Conservation (phyloP, 2,113 vertebrate genomes). For the Myotis brandtii region DNA sequence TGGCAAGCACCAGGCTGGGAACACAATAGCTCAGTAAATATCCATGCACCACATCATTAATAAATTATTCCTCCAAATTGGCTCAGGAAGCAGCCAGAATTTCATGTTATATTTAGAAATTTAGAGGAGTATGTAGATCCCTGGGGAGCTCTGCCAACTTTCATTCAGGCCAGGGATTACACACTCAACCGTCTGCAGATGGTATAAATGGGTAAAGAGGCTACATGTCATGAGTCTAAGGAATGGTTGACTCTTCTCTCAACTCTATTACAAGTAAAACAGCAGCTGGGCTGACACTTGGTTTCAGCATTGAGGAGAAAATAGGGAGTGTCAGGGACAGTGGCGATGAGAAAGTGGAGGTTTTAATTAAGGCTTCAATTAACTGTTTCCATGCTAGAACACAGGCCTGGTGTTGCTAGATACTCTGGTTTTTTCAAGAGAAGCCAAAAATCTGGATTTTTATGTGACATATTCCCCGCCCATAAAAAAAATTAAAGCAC, state of each 20-base stretch:
- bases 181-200: not conserved
- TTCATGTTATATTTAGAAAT: constrained; percentile 7
- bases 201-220: not conserved
- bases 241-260: not conserved
- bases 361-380: not conserved
- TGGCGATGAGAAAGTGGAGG: not conserved
- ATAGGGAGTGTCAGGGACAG: not conserved
- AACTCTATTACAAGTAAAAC: not conserved
- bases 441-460: constrained; percentile 30
- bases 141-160: not conserved
- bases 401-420: not conserved
- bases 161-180: not conserved
- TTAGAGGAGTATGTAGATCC: not conserved
- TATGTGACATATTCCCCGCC: not conserved
- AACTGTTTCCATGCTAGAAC: not conserved
- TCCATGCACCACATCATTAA: not conserved
- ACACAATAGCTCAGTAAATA: not conserved
- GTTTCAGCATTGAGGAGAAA: not conserved
- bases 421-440: not conserved
- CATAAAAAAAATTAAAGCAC: not conserved
- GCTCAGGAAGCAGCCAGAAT: not conserved
- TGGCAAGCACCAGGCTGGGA: not conserved
- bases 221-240: not conserved
- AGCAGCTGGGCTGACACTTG: not conserved
- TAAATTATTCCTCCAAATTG: not conserved